Base-by-base conservation (phyloP, 2,113 vertebrate species). In the Aptenodytes patagonicus region DNA sequence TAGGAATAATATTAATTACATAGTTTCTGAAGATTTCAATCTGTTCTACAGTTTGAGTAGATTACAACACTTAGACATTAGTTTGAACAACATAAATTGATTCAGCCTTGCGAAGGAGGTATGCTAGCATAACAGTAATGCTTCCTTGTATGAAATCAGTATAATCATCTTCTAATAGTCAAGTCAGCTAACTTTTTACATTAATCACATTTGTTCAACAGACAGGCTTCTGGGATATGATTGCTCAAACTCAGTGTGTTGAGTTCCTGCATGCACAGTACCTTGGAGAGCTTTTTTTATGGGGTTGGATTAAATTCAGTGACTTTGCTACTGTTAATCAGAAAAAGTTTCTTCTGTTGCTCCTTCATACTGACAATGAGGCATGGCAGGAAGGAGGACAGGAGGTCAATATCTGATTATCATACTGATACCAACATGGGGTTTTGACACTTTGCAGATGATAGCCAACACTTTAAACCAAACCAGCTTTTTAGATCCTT, bases 151-250 rank as follows among this genome's bases (percentile, higher is more conserved):
- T 26, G 32, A 68, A 93, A 81, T 55, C 71, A 51, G 17, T 68
- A 44, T 29, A 66, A 69, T 92, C 64, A 54, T 26, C 72, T 73
- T 47, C 76, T 68, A 75, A 65, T 58, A 13, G 16, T 80, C 78
- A 93, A 42, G 89, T 72, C 71, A 29, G 44, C 69, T 83, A 90
- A 82, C 34, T 34, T 78, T 88, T 79, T 65, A 55, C 73, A 90
- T 83, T 94, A 83, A 95, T 96, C 84, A 89, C 42, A 90, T 88
- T 52, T 88, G 68, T 58, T 62, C 54, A 81, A 26, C 78, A 66
- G 81, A 49, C 34, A 97, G 68, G 14, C 40, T 65, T 66, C 68
- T 77, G 71, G 44, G 36, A 19, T 31, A 81, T 10, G 62, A 29
- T 42, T 75, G 8, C 72, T 69, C 64, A 70, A 34, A 42, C 46